A percentile compares a stretch with the other conserved stretches of the same genome.
phyloP scores from a whole-genome alignment of 2,113 vertebrate species.

The Excalfactoria chinensis region DNA sequence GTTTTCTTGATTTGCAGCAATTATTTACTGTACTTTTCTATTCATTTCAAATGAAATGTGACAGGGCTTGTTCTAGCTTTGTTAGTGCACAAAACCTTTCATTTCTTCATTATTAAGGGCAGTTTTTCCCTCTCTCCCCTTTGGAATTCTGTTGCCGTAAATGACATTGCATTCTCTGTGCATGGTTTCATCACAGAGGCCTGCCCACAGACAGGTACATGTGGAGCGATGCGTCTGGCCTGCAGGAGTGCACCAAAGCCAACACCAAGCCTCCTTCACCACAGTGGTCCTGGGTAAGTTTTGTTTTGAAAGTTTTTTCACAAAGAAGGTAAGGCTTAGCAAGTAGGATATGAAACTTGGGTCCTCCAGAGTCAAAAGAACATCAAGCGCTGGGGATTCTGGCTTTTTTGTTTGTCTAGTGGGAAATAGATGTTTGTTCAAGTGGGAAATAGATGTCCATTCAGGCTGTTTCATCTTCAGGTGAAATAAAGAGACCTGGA shows the following conservation, averaged over 20 bases:
- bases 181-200: constrained; percentile 79
- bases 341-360: neutral
- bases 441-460: neutral
- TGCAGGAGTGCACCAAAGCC: constrained; percentile 92
- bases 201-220: constrained; percentile 96
- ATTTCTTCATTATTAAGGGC: neutral
- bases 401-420: neutral
- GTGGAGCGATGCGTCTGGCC: constrained; percentile 95
- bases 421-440: neutral
- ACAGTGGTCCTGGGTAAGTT: constrained; percentile 93
- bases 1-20: neutral
- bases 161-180: neutral
- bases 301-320: neutral
- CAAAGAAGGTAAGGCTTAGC: neutral
- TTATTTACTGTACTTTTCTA: neutral
- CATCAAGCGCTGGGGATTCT: neutral
- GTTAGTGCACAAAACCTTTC: neutral
- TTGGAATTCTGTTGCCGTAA: neutral
- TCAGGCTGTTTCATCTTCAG: neutral
- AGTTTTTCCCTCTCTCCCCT: neutral
- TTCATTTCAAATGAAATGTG: neutral
- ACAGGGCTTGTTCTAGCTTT: neutral
- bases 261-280: constrained; percentile 91
- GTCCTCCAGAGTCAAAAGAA: neutral
- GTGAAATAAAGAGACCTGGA: neutral